A percentile compares a stretch with the other conserved stretches of the same genome.
phyloP scores from a whole-genome alignment of 2,888 invertebrate genomes.

The Calliopum simillimum region DNA sequence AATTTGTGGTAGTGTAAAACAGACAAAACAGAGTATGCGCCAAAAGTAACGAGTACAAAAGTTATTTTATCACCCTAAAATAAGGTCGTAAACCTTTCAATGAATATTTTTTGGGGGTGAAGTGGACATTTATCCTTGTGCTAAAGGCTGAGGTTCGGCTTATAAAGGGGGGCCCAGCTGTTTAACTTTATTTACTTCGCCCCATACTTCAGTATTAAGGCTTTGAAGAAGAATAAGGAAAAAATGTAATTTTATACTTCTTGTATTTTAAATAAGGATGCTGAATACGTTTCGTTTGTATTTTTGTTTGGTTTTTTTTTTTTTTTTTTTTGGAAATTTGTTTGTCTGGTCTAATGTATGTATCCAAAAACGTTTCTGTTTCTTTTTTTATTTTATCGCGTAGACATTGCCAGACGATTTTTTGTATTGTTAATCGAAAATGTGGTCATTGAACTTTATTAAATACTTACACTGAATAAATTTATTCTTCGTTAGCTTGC shows the following conservation, averaged over 20 bases:
- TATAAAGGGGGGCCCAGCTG: neutral
- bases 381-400: neutral
- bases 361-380: constrained; percentile 8
- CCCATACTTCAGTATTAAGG: neutral
- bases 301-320: neutral
- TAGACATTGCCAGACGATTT: constrained; percentile 27
- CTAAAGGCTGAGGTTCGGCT: no score
- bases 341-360: constrained; percentile 20
- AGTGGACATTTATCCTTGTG: constrained; percentile 11
- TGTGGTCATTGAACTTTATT: constrained; percentile 27
- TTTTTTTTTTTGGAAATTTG: neutral
- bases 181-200: neutral
- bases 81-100: constrained; percentile 63
- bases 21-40: constrained; percentile 9
- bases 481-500: no score
- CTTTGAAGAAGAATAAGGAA: no score
- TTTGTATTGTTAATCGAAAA: constrained; percentile 26
- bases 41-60: neutral
- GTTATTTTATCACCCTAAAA: constrained; percentile 42
- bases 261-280: constrained; percentile 20
- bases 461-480: no score
- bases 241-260: neutral
- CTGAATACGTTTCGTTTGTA: constrained; percentile 17
- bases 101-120: constrained; percentile 42
- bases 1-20: no score